Evolutionary conservation across 1,140 invertebrate species (phyloP).

Genomic region (Brachionus sp.): DNA sequence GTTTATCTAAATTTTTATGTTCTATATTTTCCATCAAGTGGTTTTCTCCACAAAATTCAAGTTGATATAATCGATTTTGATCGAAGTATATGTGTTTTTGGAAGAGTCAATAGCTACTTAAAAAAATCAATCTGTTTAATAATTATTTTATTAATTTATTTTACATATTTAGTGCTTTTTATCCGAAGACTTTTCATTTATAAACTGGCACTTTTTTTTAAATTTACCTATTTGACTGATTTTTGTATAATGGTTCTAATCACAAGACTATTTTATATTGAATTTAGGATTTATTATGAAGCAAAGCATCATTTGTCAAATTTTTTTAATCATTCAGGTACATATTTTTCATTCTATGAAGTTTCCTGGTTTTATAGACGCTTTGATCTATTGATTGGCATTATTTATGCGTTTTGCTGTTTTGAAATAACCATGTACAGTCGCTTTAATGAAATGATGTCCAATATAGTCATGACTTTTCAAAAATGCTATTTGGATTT

Average conservation of each 20-base stretch:
- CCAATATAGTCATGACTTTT: slow-evolving; percentile 31
- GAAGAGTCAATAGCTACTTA: background rate
- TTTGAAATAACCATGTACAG: background rate
- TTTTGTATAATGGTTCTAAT: background rate
- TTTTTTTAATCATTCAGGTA: background rate
- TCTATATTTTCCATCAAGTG: slow-evolving; percentile 28
- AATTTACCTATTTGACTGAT: background rate
- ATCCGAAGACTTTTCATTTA: background rate
- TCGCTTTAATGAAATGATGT: slow-evolving; percentile 33
- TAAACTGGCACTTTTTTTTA: background rate
- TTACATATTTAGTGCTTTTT: background rate
- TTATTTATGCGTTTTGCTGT: slow-evolving; percentile 9
- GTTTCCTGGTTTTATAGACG: slow-evolving; percentile 1
- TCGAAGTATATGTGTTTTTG: background rate
- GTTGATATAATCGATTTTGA: background rate
- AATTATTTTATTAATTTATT: background rate
- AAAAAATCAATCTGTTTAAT: background rate
- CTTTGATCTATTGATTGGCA: slow-evolving; percentile 5
- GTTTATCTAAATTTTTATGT: slow-evolving; percentile 29
- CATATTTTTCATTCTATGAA: background rate
- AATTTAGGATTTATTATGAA: slow-evolving; percentile 16
- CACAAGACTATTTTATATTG: background rate
- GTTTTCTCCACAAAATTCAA: background rate
- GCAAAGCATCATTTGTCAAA: background rate
- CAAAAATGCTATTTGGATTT: slow-evolving; percentile 17